These are phyloP conservation scores for Dyspetes luteomarginatus DNA, from an alignment of 2,888 invertebrate genomes.

Conservation along the genomic window DNA sequence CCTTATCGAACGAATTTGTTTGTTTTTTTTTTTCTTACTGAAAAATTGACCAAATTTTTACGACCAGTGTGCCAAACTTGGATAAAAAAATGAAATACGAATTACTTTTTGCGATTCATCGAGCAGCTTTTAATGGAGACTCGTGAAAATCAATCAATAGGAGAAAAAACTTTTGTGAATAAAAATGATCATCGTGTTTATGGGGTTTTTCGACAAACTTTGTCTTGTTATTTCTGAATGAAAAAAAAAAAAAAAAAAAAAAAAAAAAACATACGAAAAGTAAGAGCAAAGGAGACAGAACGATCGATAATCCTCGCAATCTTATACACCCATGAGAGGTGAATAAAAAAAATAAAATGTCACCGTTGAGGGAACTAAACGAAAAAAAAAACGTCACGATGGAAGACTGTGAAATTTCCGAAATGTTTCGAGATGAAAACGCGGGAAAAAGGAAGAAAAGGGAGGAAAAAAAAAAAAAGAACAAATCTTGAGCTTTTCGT, in stretches of 20 bases:
- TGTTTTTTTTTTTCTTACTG: no score
- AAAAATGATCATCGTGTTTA: not conserved
- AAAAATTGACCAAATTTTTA: no score
- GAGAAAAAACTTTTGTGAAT: no score
- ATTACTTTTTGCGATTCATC: no score
- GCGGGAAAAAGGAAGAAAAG: slow-evolving; percentile 15
- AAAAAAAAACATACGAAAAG: not conserved
- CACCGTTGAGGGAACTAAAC: not conserved
- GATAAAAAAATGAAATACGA: no score
- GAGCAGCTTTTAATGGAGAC: no score
- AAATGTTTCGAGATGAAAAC: slow-evolving; percentile 35
- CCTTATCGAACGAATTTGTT: no score
- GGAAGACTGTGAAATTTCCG: slow-evolving; percentile 49
- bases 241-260: slow-evolving; percentile 18
- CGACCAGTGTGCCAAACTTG: no score
- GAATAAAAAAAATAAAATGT: not conserved
- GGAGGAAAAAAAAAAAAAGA: slow-evolving; percentile 11
- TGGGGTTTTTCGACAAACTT: not conserved
- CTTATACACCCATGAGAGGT: not conserved
- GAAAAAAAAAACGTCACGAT: slow-evolving; percentile 15
- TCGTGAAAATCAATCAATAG: no score
- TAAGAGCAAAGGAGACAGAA: not conserved
- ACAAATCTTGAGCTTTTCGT: slow-evolving; percentile 31
- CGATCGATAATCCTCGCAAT: slow-evolving; percentile 32
- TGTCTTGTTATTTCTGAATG: not conserved